Conservation (phyloP, 2,888 invertebrate genomes). For the Temnothorax ravouxi region DNA sequence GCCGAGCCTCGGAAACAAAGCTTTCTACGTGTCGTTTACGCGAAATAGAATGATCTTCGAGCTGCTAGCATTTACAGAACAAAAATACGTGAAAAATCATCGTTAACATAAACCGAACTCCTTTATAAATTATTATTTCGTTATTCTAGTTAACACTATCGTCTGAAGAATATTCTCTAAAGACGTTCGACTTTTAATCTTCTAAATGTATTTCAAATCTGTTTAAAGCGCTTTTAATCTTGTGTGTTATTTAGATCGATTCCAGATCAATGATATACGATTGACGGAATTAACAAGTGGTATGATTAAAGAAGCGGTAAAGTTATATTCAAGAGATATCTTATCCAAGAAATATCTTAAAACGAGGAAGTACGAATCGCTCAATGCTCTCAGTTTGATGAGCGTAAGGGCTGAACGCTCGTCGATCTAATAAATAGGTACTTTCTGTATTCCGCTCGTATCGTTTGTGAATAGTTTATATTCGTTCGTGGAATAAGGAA, state of each 20-base stretch:
- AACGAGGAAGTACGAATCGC: slow-evolving; percentile 37
- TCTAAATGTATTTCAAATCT: background rate
- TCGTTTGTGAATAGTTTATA: slow-evolving; percentile 74
- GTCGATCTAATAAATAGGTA: slow-evolving; percentile 67
- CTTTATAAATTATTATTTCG: background rate
- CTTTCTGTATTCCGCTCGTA: slow-evolving; percentile 70
- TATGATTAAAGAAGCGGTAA: background rate
- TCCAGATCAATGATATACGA: too few relatives aligned
- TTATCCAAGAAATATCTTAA: slow-evolving; percentile 33
- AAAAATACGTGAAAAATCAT: slow-evolving; percentile 28
- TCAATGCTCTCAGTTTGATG: slow-evolving; percentile 56
- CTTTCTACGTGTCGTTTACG: slow-evolving; percentile 36
- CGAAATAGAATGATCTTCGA: slow-evolving; percentile 46
- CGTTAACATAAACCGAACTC: background rate
- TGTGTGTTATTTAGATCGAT: background rate
- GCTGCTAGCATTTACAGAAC: background rate
- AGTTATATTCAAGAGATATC: slow-evolving; percentile 15
- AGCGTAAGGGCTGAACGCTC: slow-evolving; percentile 40
- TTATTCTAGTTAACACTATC: background rate
- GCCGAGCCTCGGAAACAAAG: slow-evolving; percentile 37
- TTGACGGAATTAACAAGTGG: background rate
- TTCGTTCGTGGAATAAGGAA: slow-evolving; percentile 72
- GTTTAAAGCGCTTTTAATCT: background rate
- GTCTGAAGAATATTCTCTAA: background rate
- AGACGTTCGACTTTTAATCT: background rate